Conservation (phyloP, 2,113 vertebrate species). For the Pachyramphus minor region DNA sequence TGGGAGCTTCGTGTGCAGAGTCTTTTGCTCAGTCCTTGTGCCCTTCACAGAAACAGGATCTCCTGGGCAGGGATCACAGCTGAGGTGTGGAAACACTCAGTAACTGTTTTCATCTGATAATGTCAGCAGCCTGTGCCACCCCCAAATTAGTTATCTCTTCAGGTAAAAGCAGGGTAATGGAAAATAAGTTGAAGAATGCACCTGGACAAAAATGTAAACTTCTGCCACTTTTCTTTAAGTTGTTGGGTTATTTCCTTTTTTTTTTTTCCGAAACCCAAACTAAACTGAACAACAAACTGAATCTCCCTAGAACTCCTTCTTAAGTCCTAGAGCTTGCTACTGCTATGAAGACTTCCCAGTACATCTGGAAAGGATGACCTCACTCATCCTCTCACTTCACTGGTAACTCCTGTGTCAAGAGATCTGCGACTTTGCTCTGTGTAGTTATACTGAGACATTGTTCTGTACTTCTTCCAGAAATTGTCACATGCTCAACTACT, state of each 20-base stretch:
- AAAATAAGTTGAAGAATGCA: not conserved
- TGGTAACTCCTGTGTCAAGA: not conserved
- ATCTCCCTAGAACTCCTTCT: not conserved
- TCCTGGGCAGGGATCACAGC: not conserved
- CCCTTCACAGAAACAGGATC: not conserved
- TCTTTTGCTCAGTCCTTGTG: not conserved
- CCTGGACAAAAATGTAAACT: not conserved
- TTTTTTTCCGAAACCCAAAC: not conserved
- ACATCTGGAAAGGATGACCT: not conserved
- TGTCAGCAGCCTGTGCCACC: not conserved
- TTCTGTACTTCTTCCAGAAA: not conserved
- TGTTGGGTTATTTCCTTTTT: not conserved
- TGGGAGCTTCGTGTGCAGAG: not conserved
- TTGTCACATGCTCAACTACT: not conserved
- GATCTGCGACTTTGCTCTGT: not conserved
- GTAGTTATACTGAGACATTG: not conserved
- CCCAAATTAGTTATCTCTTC: not conserved
- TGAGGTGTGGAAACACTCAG: not conserved
- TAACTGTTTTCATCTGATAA: not conserved
- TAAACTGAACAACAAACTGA: not conserved
- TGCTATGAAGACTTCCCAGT: not conserved
- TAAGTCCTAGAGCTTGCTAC: not conserved
- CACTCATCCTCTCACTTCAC: not conserved
- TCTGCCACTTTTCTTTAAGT: not conserved
- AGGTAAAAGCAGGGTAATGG: not conserved